Percentiles rank a stretch among this genome's conserved stretches.
phyloP scores from a whole-genome alignment of 2,797 vertebrate species.

The Halcyon badia region DNA sequence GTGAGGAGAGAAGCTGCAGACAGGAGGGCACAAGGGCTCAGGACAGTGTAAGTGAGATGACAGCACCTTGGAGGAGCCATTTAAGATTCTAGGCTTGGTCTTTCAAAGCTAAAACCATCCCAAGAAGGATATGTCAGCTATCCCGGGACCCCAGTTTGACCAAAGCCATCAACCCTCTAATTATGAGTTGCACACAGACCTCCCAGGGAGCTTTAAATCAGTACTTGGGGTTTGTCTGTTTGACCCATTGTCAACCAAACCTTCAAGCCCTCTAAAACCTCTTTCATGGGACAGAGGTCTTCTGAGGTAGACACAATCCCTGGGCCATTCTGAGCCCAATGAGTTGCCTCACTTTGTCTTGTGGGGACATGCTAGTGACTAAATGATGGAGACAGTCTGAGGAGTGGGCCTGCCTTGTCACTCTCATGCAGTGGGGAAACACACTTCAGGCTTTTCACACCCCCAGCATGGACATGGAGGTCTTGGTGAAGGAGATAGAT shows the following conservation, averaged over 20 bases:
- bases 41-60: not conserved
- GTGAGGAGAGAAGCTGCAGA: not conserved
- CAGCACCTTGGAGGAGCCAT: not conserved
- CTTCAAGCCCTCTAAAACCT: fast-evolving
- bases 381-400: not conserved
- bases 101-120: not conserved
- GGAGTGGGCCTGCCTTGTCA: not conserved
- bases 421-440: fast-evolving
- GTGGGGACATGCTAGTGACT: fast-evolving
- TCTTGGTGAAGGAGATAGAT: not conserved
- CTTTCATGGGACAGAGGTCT: not conserved
- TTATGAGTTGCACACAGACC: not conserved
- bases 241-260: not conserved
- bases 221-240: not conserved
- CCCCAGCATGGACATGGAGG: not conserved
- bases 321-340: not conserved
- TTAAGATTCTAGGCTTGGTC: not conserved
- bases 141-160: not conserved
- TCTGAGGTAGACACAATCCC: not conserved
- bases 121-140: not conserved
- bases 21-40: fast-evolving
- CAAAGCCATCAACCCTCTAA: not conserved
- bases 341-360: not conserved
- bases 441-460: not conserved
- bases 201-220: not conserved